Base-by-base conservation (phyloP, 2,113 vertebrate species). In the Sakesphorus luctuosus region DNA sequence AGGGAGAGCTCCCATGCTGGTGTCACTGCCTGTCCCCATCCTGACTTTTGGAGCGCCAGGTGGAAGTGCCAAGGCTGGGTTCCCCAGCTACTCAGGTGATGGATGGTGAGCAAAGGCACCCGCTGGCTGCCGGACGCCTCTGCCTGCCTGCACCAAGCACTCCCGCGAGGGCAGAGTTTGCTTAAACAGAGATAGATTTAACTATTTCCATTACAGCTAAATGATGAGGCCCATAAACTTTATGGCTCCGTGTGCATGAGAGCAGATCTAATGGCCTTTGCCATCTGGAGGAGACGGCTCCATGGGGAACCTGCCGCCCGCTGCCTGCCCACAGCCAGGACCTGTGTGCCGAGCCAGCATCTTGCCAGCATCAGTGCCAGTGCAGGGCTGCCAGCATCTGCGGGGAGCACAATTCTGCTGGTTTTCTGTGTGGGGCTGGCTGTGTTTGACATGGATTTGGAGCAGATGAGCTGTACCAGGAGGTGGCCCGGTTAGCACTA, bases 181-280 rank as follows among this genome's bases (percentile, higher is more conserved):
- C 95, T 97, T 97, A 97, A 97, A 97, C 92, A 83, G 96, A 93
- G 89, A 97, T 82, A 96, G 94, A 96, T 97, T 97, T 97, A 97
- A 97, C 97, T 97, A 96, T 96, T 97, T 97, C 96, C 96, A 97
- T 97, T 97, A 97, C 95, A 96, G 93, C 94, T 88, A 96, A 97
- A 97, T 97, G 97, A 97, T 97, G 96, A 97, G 96, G 92, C 79
- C 95, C 96, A 97, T 97, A 97, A 97, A 97, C 95, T 97, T 97
- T 97, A 97, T 95, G 92, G 94, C 93, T 97, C 84, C 7, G 15
- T 68, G 92, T 3, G 59, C 78, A 59, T 33, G 19, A 91, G 93
- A 97, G 93, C 82, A 26, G 91, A 74, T 96, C 95, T 97, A 97
- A 97, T 92, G 93, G 96, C 84, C 94, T 93, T 96, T 67, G 21